Evolutionary conservation across 2,113 vertebrate genomes (phyloP).

Genomic region (Phoxinus phoxinus): DNA sequence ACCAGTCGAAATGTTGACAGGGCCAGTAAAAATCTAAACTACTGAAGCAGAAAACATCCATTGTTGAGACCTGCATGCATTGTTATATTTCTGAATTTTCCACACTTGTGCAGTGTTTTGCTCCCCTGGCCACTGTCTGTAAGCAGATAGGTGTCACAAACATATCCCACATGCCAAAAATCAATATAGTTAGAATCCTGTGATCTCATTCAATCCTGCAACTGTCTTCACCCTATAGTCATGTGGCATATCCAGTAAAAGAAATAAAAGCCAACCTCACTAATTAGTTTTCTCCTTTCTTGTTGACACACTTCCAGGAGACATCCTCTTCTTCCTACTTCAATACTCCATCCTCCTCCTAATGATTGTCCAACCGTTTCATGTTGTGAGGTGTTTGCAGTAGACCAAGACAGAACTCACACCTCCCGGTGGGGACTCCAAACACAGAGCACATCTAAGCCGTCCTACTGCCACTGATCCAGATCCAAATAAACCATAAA

Average conservation of each 20-base stretch:
- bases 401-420: neutral
- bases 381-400: slow-evolving; percentile 30
- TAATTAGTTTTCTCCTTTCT: slow-evolving; percentile 17
- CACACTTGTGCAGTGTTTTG: neutral
- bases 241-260: slow-evolving; percentile 15
- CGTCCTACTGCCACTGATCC: slow-evolving; percentile 11
- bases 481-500: slow-evolving; percentile 34
- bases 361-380: slow-evolving; percentile 34
- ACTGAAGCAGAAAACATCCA: slow-evolving; percentile 1
- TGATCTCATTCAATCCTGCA: neutral
- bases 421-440: slow-evolving; percentile 3
- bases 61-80: neutral
- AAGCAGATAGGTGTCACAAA: neutral
- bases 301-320: neutral
- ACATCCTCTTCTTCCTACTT: slow-evolving; percentile 20
- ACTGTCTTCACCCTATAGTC: neutral
- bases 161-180: neutral
- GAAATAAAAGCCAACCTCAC: neutral
- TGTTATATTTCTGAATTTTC: neutral
- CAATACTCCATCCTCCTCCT: slow-evolving; percentile 14
- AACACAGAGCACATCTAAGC: slow-evolving; percentile 26
- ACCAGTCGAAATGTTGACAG: neutral
- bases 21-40: neutral
- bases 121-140: neutral
- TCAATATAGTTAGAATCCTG: neutral